These are phyloP conservation scores for Molossus alvarezi DNA, from an alignment of 2,797 vertebrate species.

Conservation along the genomic window DNA sequence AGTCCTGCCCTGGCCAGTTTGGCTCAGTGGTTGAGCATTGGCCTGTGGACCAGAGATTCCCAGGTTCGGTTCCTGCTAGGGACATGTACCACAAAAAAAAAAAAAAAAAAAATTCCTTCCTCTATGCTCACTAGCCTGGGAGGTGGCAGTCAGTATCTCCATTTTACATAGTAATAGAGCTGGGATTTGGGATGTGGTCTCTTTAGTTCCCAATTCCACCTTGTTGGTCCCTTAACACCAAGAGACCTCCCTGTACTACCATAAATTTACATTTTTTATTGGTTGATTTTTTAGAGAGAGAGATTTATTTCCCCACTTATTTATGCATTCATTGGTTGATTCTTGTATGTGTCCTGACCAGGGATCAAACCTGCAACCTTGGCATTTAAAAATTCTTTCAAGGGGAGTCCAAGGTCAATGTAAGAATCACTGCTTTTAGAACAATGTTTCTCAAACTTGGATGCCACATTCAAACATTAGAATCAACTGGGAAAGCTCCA, in stretches of 20 bases:
- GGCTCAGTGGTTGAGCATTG: too few species aligned
- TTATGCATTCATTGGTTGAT: not conserved
- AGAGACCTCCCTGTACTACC: not conserved
- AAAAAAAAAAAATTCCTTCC: not conserved
- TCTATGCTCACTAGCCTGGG: too few species aligned
- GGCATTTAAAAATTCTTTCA: not conserved
- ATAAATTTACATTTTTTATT: not conserved
- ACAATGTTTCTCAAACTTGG: not conserved
- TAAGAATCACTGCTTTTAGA: not conserved
- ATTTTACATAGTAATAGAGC: not conserved
- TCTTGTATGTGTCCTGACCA: not conserved
- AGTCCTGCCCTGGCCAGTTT: too few species aligned
- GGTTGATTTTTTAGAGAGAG: not conserved
- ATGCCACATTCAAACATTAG: not conserved
- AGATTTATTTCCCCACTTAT: not conserved
- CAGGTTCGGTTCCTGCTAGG: too few species aligned
- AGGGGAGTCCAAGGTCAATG: not conserved
- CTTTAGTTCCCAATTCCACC: not conserved
- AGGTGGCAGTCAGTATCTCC: not conserved
- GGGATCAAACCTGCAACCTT: not conserved
- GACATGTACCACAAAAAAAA: too few species aligned
- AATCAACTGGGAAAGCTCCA: not conserved
- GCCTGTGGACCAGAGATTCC: too few species aligned
- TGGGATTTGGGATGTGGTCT: not conserved
- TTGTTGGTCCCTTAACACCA: not conserved